phyloP scores from a whole-genome alignment of 2,888 invertebrate species.

The Leuctra nigra region DNA sequence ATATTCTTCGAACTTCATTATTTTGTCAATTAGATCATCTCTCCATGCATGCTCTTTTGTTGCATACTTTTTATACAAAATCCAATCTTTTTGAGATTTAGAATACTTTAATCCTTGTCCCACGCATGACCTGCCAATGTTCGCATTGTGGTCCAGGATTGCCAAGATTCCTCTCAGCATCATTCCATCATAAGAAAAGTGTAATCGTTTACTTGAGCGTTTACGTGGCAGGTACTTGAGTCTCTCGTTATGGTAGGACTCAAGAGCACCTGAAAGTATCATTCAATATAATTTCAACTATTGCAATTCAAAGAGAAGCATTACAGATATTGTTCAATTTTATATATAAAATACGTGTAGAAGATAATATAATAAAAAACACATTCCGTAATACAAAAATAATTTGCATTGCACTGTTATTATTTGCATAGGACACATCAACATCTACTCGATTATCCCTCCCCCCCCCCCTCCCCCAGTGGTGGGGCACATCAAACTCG shows the following conservation, averaged over 20 bases:
- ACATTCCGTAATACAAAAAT: too few species aligned
- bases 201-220: conserved; percentile 23
- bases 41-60: background rate
- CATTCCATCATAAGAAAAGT: conserved; percentile 19
- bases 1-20: background rate
- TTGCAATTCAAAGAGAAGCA: background rate
- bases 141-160: conserved; percentile 20
- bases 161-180: conserved; percentile 15
- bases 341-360: too few species aligned
- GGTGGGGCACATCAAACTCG: too few species aligned
- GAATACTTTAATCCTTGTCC: background rate
- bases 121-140: background rate
- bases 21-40: background rate
- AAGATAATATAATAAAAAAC: too few species aligned
- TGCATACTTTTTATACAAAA: background rate
- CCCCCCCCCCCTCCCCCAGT: too few species aligned
- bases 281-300: background rate
- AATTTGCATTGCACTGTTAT: too few species aligned
- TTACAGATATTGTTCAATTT: background rate
- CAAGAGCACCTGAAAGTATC: background rate
- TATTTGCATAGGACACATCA: too few species aligned
- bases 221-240: conserved; percentile 22
- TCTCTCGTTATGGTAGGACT: conserved; percentile 21
- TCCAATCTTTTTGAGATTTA: background rate
- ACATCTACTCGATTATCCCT: too few species aligned